Evolutionary conservation across 2,797 vertebrate genomes (phyloP).

Genomic region (Astyanax mexicanus): DNA sequence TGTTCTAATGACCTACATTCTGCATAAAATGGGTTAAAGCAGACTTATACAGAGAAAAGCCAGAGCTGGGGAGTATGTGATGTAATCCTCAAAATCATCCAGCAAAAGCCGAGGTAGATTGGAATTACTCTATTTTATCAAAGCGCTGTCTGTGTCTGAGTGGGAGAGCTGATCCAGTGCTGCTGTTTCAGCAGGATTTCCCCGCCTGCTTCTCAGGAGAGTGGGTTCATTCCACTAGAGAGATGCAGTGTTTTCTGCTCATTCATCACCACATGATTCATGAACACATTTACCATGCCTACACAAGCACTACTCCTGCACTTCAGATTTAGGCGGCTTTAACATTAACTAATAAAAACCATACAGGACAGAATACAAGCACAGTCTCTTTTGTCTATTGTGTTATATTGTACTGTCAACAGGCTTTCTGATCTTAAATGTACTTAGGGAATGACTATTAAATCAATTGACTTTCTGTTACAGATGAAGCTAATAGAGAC

Average conservation of each 20-base stretch:
- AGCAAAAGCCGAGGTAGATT: neutral
- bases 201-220: constrained; percentile 25
- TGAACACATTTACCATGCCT: constrained; percentile 24
- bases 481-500: neutral
- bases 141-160: neutral
- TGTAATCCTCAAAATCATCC: constrained; percentile 28
- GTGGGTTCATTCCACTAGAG: constrained; percentile 19
- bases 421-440: neutral
- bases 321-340: constrained; percentile 22
- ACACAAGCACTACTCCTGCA: constrained; percentile 2
- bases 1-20: constrained; percentile 35
- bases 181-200: constrained; percentile 26
- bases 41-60: constrained; percentile 17
- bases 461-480: neutral
- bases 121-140: constrained; percentile 14
- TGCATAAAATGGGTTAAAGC: constrained; percentile 29
- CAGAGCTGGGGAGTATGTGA: constrained; percentile 8
- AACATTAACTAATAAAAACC: too few species aligned
- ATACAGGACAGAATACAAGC: too few species aligned
- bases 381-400: too few species aligned
- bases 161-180: constrained; percentile 4
- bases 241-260: neutral
- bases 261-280: constrained; percentile 38
- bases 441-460: neutral
- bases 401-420: too few species aligned